Evolutionary conservation across 2,113 vertebrate genomes (phyloP).

Genomic region (Thymallus thymallus): DNA sequence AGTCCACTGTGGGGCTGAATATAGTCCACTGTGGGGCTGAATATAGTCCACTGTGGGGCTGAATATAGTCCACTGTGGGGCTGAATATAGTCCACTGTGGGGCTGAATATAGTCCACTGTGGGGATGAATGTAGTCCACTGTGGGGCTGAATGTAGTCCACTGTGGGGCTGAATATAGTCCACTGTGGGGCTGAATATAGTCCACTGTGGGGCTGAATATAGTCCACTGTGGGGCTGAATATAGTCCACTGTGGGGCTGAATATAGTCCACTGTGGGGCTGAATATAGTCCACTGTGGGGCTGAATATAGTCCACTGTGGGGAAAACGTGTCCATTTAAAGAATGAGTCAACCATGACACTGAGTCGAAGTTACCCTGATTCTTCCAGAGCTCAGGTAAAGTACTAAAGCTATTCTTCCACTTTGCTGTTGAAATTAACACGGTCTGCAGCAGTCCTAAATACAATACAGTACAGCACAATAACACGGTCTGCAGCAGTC

Average conservation of each 20-base stretch:
- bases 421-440: slow-evolving; percentile 33
- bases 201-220: slow-evolving; percentile 51
- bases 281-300: slow-evolving; percentile 50
- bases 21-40: slow-evolving; percentile 50
- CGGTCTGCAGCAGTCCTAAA: background rate
- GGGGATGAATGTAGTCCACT: too few species aligned
- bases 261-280: slow-evolving; percentile 49
- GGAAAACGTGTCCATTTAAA: slow-evolving; percentile 61
- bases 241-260: slow-evolving; percentile 50
- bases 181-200: slow-evolving; percentile 50
- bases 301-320: slow-evolving; percentile 49
- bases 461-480: background rate
- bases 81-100: slow-evolving; percentile 50
- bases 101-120: slow-evolving; percentile 48
- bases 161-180: slow-evolving; percentile 50
- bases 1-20: slow-evolving; percentile 49
- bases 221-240: slow-evolving; percentile 49
- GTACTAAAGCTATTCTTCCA: slow-evolving; percentile 27
- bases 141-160: slow-evolving; percentile 47
- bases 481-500: background rate
- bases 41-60: slow-evolving; percentile 49
- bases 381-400: slow-evolving; percentile 35
- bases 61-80: slow-evolving; percentile 50
- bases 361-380: slow-evolving; percentile 18
- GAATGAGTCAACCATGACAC: slow-evolving; percentile 49